Percentiles rank a stretch among this genome's conserved stretches.
Evolutionary conservation across 1,140 invertebrate genomes (phyloP).

Genomic region (fruit fly (Drosophila melanogaster)): DNA sequence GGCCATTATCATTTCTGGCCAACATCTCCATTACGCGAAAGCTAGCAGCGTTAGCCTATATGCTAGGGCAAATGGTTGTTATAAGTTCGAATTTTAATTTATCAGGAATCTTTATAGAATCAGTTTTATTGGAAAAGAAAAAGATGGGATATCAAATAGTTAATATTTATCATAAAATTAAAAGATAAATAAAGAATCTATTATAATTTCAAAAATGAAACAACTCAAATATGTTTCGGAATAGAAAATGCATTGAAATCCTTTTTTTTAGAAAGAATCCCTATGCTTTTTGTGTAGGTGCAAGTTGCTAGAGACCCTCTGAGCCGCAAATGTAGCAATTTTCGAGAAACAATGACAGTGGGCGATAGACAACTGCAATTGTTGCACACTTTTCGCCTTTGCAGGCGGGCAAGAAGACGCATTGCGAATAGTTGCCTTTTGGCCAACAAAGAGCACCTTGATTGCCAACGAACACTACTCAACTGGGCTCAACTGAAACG

Average conservation of each 20-base stretch:
- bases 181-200: too few species aligned
- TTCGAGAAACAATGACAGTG: constrained; percentile 57
- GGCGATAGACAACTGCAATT: constrained; percentile 58
- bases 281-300: background rate
- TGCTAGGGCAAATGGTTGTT: background rate
- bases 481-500: constrained; percentile 29
- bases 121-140: too few species aligned
- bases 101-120: too few species aligned
- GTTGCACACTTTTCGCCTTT: constrained; percentile 23
- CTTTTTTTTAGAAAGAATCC: background rate
- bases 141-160: too few species aligned
- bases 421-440: constrained; percentile 47
- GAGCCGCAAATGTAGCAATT: constrained; percentile 53
- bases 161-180: too few species aligned
- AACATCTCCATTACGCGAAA: constrained; percentile 72
- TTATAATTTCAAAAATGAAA: too few species aligned
- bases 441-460: constrained; percentile 55
- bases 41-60: background rate
- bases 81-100: background rate
- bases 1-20: constrained; percentile 79
- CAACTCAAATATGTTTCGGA: too few species aligned
- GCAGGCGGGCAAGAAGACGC: constrained; percentile 54
- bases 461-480: constrained; percentile 44
- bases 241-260: background rate
- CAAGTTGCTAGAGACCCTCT: constrained; percentile 24